These are phyloP conservation scores for Gasterosteus aculeatus DNA, from an alignment of 2,113 vertebrate species.

Conservation along the genomic window DNA sequence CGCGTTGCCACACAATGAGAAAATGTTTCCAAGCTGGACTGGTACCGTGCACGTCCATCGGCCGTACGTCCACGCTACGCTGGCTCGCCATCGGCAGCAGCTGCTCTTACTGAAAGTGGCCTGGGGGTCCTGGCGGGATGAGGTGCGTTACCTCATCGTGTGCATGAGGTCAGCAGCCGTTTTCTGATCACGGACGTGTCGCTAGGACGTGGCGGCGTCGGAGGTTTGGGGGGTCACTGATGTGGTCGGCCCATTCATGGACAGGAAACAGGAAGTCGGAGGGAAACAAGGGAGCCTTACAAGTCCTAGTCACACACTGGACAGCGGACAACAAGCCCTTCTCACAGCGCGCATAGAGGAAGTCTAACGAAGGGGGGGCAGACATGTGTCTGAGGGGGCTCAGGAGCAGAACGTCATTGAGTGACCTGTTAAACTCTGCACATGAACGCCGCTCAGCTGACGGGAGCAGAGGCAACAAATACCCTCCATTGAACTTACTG, in stretches of 20 bases:
- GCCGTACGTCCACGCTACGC: background rate
- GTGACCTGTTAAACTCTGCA: background rate
- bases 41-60: too few species aligned
- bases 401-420: too few species aligned
- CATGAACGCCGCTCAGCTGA: background rate
- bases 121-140: background rate
- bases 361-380: background rate
- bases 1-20: too few species aligned
- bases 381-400: background rate
- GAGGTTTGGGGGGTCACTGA: constrained; percentile 12
- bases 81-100: background rate
- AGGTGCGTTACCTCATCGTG: background rate
- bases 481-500: background rate
- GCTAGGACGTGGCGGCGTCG: background rate
- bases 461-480: background rate
- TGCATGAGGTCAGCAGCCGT: background rate
- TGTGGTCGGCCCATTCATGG: constrained; percentile 37
- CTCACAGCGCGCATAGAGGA: background rate
- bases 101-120: background rate
- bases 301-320: constrained; percentile 14
- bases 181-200: constrained; percentile 15
- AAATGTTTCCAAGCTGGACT: too few species aligned
- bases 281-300: constrained; percentile 32
- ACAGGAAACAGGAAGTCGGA: constrained; percentile 47
- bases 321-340: constrained; percentile 21